These are phyloP conservation scores for Clangula hyemalis DNA, from an alignment of 2,797 vertebrate genomes.

Conservation along the genomic window DNA sequence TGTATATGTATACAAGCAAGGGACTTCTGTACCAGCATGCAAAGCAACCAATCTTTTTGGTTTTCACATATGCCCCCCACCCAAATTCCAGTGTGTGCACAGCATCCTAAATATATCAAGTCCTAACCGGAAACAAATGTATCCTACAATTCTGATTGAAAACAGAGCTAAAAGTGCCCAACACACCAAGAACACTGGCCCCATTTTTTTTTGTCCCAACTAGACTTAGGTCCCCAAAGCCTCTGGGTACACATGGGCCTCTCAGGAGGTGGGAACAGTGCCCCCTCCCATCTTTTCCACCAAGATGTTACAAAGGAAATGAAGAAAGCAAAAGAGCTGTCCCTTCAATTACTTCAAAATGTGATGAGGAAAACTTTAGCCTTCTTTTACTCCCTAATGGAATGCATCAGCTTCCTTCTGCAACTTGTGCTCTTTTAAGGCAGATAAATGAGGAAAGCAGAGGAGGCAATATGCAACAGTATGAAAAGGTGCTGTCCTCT, in stretches of 20 bases:
- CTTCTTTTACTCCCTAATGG: neutral
- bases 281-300: neutral
- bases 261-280: neutral
- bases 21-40: accelerated
- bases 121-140: neutral
- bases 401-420: neutral
- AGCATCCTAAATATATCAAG: neutral
- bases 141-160: neutral
- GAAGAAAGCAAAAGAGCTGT: neutral
- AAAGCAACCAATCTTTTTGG: neutral
- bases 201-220: neutral
- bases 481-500: neutral
- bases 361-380: neutral
- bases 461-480: neutral
- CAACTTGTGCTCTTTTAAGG: neutral
- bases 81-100: neutral
- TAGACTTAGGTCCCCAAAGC: accelerated
- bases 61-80: accelerated
- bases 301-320: neutral
- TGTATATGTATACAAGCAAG: neutral
- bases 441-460: neutral
- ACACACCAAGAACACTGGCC: neutral
- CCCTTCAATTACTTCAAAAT: neutral
- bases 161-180: neutral
- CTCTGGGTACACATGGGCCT: neutral